Conservation (phyloP, 92 coral and sea anemone species). For the Porites evermanni region DNA sequence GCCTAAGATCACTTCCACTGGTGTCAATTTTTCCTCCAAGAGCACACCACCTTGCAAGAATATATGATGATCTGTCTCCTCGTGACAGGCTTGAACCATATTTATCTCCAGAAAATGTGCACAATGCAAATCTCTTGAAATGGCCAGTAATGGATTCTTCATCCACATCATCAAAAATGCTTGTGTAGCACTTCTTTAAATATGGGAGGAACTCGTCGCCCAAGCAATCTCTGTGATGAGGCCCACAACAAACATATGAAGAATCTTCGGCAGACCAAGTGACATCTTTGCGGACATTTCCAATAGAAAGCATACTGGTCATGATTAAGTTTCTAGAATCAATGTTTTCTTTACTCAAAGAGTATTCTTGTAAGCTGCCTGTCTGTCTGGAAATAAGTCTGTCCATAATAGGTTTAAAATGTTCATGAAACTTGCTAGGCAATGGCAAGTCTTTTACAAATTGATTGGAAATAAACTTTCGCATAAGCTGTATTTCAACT, state of each 20-base stretch:
- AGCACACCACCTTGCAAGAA: constrained; percentile 73
- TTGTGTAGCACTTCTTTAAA: constrained; percentile 47
- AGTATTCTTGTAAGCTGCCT: constrained; percentile 41
- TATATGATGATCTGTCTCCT: constrained; percentile 55
- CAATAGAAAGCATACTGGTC: constrained; percentile 58
- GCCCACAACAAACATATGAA: constrained; percentile 14
- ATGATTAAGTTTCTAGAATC: constrained; percentile 40
- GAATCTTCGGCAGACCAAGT: constrained; percentile 37
- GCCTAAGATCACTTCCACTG: constrained; percentile 61
- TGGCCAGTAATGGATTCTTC: constrained; percentile 55
- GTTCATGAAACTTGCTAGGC: constrained; percentile 45
- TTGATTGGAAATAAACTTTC: constrained; percentile 53
- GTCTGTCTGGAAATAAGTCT: constrained; percentile 31
- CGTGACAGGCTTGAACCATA: constrained; percentile 50
- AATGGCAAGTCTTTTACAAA: constrained; percentile 43
- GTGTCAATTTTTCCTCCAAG: constrained; percentile 58
- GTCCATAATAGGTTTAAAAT: constrained; percentile 48
- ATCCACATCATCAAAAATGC: constrained; percentile 64
- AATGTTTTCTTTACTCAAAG: constrained; percentile 8
- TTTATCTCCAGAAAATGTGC: constrained; percentile 42
- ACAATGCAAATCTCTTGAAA: constrained; percentile 39
- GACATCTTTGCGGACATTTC: constrained; percentile 48
- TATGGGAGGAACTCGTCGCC: constrained; percentile 39
- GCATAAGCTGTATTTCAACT: constrained; percentile 70
- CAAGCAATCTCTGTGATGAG: constrained; percentile 28